Evolutionary conservation across 2,797 vertebrate species (phyloP).

Genomic region (Gymnopithys bicolor): DNA sequence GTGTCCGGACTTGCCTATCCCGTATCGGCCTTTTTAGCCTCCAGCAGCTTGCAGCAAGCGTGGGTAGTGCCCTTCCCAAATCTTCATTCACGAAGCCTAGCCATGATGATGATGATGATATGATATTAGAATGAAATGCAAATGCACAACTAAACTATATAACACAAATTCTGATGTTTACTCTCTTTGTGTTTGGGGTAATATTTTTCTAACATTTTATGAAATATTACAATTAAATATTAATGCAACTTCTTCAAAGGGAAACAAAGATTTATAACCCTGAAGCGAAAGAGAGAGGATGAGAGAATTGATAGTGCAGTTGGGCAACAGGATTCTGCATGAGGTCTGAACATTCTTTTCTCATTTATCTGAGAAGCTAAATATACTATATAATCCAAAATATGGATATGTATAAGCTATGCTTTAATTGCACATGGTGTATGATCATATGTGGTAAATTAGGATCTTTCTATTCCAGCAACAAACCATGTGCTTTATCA

Average conservation of each 20-base stretch:
- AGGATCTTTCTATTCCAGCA: neutral
- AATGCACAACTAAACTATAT: slow-evolving; percentile 62
- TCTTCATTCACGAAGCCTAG: too few species aligned
- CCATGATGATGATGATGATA: too few species aligned
- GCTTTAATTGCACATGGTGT: neutral
- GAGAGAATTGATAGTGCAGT: slow-evolving; percentile 9
- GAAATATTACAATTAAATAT: slow-evolving; percentile 79
- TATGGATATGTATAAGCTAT: neutral
- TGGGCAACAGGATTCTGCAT: slow-evolving; percentile 30
- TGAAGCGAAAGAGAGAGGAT: slow-evolving; percentile 47
- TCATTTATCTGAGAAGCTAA: slow-evolving; percentile 2
- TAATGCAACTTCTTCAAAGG: slow-evolving; percentile 72
- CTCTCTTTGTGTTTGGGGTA: slow-evolving; percentile 65
- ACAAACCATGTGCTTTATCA: neutral
- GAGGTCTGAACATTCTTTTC: slow-evolving; percentile 15
- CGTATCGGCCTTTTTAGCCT: too few species aligned
- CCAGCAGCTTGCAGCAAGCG: too few species aligned
- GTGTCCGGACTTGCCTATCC: too few species aligned
- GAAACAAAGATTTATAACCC: slow-evolving; percentile 71
- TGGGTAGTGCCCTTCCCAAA: too few species aligned
- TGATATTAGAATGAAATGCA: slow-evolving; percentile 73
- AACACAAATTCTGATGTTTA: slow-evolving; percentile 65
- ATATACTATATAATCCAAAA: neutral
- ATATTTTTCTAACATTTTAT: slow-evolving; percentile 75
- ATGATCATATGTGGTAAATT: neutral